Evolutionary conservation across 2,888 invertebrate genomes (phyloP).

Genomic region (Marronus borbonicus): DNA sequence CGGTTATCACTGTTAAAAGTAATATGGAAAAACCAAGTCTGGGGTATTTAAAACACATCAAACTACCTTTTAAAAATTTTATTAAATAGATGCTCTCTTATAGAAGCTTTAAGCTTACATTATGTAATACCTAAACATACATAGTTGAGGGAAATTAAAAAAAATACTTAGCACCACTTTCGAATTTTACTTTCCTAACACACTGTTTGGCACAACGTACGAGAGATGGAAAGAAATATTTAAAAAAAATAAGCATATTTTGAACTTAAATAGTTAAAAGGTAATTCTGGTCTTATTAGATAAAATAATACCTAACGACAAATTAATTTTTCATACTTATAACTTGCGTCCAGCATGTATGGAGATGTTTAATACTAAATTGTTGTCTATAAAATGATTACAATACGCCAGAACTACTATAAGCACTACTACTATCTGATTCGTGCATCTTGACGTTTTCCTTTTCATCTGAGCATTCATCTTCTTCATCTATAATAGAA

Average conservation of each 20-base stretch:
- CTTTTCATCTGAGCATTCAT: slow-evolving; percentile 58
- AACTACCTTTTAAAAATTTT: too few relatives aligned
- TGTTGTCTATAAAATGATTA: neutral
- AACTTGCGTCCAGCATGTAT: too few relatives aligned
- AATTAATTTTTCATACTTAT: neutral
- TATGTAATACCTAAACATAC: neutral
- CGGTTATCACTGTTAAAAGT: too few relatives aligned
- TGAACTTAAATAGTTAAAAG: neutral
- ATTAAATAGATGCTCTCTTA: too few relatives aligned
- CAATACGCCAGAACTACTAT: slow-evolving; percentile 63
- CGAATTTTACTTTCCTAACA: neutral
- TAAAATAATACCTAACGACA: neutral
- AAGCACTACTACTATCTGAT: slow-evolving; percentile 66
- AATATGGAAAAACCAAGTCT: too few relatives aligned
- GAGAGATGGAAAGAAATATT: neutral
- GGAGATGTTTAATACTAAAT: neutral
- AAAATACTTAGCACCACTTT: slow-evolving; percentile 9
- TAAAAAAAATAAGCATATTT: slow-evolving; percentile 12
- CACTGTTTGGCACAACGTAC: slow-evolving; percentile 16
- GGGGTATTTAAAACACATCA: too few relatives aligned
- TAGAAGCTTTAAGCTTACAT: too few relatives aligned
- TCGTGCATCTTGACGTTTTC: slow-evolving; percentile 60
- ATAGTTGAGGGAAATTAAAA: neutral
- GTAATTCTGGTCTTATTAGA: slow-evolving; percentile 5
- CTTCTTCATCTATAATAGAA: slow-evolving; percentile 61